Conservation (phyloP, 2,888 invertebrate species). For the Odiellus spinosus region DNA sequence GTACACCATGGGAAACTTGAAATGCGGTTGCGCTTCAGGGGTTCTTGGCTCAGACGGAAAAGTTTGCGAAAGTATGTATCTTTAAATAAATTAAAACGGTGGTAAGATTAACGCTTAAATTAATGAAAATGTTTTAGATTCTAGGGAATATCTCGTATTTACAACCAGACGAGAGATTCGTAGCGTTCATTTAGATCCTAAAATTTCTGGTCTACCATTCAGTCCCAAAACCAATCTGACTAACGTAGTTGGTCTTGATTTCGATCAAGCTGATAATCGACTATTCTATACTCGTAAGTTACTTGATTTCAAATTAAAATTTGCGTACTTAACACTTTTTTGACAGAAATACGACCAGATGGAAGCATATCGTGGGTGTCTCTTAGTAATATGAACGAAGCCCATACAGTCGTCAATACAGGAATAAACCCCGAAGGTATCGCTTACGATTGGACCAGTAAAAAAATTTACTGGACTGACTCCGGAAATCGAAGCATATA, state of each 20-base stretch:
- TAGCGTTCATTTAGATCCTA: conserved; percentile 72
- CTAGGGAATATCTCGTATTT: conserved; percentile 75
- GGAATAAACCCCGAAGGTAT: conserved; percentile 85
- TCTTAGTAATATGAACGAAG: conserved; percentile 45
- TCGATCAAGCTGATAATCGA: conserved; percentile 72
- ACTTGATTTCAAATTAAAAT: background rate
- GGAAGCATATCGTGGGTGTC: conserved; percentile 69
- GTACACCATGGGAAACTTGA: conserved; percentile 32
- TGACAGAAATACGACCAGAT: conserved; percentile 62
- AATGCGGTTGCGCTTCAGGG: conserved; percentile 87
- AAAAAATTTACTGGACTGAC: conserved; percentile 95
- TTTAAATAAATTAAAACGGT: too few relatives aligned
- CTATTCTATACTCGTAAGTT: conserved; percentile 60
- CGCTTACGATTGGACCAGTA: conserved; percentile 94
- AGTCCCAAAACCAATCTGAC: conserved; percentile 63
- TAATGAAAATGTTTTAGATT: conserved; percentile 11
- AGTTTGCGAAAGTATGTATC: conserved; percentile 45
- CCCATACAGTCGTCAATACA: conserved; percentile 19
- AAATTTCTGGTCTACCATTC: conserved; percentile 64
- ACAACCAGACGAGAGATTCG: conserved; percentile 86
- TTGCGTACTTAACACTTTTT: background rate
- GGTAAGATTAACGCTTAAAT: too few relatives aligned
- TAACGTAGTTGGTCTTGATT: conserved; percentile 88
- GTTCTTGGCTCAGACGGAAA: conserved; percentile 43
- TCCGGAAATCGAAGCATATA: conserved; percentile 86